Percentiles rank a stretch among this genome's conserved stretches.
These are phyloP conservation scores for Pentalonia nigronervosa DNA, from an alignment of 1,140 invertebrate genomes.

Conservation along the genomic window DNA sequence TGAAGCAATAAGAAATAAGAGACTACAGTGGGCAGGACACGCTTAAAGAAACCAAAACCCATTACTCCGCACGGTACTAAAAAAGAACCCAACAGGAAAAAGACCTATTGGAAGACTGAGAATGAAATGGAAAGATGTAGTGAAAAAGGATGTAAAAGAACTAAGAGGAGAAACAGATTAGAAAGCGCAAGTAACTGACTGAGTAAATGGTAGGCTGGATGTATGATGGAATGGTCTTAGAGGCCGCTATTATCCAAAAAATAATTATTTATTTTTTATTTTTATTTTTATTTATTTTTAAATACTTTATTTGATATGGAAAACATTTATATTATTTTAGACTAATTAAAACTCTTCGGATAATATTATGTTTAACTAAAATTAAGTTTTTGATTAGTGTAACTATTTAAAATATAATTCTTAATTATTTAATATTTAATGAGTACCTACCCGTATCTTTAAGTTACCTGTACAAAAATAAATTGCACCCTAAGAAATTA, in stretches of 20 bases:
- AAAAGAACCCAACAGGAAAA: no score
- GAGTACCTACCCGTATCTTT: background rate
- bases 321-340: background rate
- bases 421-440: background rate
- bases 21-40: no score
- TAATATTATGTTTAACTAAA: background rate
- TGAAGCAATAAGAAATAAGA: no score
- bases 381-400: no score
- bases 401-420: no score
- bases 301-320: background rate
- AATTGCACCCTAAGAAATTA: background rate
- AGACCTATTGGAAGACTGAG: background rate
- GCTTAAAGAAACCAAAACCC: no score
- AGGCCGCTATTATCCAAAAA: no score
- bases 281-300: background rate
- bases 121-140: background rate
- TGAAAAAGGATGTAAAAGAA: background rate
- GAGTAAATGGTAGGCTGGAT: background rate
- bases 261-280: no score
- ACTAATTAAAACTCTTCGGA: background rate
- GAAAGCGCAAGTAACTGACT: background rate
- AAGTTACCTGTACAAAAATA: background rate
- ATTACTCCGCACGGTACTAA: no score
- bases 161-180: background rate
- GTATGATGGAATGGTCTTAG: background rate